Conservation (phyloP, 2,888 invertebrate genomes). For the Maniola hyperantus region DNA sequence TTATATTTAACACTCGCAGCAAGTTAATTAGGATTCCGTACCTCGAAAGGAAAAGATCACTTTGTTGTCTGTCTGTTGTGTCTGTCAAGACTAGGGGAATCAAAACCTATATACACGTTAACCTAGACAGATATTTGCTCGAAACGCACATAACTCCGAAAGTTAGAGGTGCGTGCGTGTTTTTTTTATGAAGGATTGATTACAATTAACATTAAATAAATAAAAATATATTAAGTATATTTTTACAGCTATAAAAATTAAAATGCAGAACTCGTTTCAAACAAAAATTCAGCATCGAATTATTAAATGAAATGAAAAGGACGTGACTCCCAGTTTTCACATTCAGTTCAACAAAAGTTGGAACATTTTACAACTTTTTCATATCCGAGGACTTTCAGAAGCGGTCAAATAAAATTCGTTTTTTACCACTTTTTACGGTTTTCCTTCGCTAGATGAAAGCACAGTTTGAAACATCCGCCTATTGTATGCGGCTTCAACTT, state of each 20-base stretch:
- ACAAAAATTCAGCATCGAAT: neutral
- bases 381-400: constrained; percentile 13
- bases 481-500: constrained; percentile 4
- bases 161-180: too few relatives aligned
- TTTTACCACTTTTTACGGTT: constrained; percentile 12
- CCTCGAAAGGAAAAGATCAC: too few relatives aligned
- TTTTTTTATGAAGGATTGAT: too few relatives aligned
- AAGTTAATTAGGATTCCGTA: too few relatives aligned
- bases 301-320: constrained; percentile 2
- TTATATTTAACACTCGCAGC: too few relatives aligned
- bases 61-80: too few relatives aligned
- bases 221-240: too few relatives aligned
- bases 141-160: too few relatives aligned
- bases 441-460: constrained; percentile 11
- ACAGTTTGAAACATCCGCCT: constrained; percentile 10
- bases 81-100: too few relatives aligned
- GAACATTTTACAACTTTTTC: constrained; percentile 12
- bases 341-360: constrained; percentile 17
- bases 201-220: too few relatives aligned
- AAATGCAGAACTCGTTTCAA: neutral
- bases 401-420: constrained; percentile 16
- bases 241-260: neutral
- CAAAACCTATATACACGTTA: too few relatives aligned
- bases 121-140: too few relatives aligned
- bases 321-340: constrained; percentile 4